These are phyloP conservation scores for Montipora sp. DNA, from an alignment of 64 coral and sea anemone genomes.

Conservation along the genomic window DNA sequence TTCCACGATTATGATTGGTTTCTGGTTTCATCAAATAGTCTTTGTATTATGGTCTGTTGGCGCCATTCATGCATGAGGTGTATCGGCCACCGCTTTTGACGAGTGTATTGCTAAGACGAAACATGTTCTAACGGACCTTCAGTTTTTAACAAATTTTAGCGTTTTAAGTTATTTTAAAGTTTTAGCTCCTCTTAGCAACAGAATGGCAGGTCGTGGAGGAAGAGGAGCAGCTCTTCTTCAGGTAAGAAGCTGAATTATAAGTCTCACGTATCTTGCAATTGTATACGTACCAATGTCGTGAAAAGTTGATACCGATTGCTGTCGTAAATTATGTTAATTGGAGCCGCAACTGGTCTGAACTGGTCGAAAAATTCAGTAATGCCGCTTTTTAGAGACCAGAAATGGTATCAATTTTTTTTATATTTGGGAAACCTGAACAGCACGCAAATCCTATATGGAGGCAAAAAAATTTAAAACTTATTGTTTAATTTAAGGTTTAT, in stretches of 20 bases:
- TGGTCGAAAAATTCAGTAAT: no score
- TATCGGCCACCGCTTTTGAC: no score
- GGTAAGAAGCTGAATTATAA: conserved; percentile 31
- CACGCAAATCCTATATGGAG: no score
- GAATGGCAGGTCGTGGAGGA: conserved; percentile 91
- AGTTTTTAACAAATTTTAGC: conserved; percentile 10
- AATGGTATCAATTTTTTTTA: no score
- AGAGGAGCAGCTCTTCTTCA: conserved; percentile 88
- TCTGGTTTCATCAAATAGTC: background rate
- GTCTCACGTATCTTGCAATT: background rate
- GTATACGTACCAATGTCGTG: no score
- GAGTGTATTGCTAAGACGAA: background rate
- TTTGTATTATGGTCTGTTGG: conserved; percentile 71
- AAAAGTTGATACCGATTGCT: no score
- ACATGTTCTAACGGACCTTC: background rate
- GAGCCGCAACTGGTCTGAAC: no score
- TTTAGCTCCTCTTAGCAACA: conserved; percentile 16
- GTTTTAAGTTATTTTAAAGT: conserved; percentile 29
- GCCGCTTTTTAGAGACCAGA: no score
- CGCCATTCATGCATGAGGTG: conserved; percentile 23
- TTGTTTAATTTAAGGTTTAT: no score
- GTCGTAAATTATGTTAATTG: no score
- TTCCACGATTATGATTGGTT: conserved; percentile 26
- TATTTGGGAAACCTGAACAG: no score
- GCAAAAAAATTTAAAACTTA: no score